phyloP scores from a whole-genome alignment of 2,113 vertebrate genomes.

The Nibea coibor region DNA sequence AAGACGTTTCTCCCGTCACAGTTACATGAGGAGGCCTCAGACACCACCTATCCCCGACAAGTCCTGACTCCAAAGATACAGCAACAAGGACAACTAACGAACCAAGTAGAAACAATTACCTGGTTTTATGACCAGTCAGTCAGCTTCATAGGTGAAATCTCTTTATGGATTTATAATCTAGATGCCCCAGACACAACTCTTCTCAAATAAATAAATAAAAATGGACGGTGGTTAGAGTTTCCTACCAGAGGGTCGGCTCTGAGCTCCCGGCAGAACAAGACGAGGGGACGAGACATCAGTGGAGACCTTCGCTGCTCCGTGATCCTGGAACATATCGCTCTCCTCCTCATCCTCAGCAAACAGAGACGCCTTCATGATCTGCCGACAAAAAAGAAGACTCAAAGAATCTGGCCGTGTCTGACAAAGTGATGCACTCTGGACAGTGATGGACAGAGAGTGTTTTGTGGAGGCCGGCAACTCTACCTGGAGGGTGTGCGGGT shows the following conservation, averaged over 20 bases:
- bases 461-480: rapidly evolving
- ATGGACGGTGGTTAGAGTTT: not conserved
- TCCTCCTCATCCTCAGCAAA: constrained; percentile 94
- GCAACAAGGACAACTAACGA: too few relatives aligned
- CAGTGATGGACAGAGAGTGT: too few relatives aligned
- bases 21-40: too few relatives aligned
- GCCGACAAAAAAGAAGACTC: not conserved
- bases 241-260: constrained; percentile 84
- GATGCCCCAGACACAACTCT: too few relatives aligned
- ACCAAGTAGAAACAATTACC: too few relatives aligned
- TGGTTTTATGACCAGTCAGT: too few relatives aligned
- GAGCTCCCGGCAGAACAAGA: constrained; percentile 81
- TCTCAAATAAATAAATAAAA: too few relatives aligned
- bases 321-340: constrained; percentile 82
- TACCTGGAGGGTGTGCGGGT: constrained; percentile 96
- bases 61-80: too few relatives aligned
- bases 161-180: too few relatives aligned
- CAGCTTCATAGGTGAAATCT: too few relatives aligned
- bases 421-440: not conserved
- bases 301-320: constrained; percentile 72
- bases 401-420: rapidly evolving
- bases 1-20: too few relatives aligned
- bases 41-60: too few relatives aligned
- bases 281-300: constrained; percentile 86
- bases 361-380: constrained; percentile 98